These are phyloP conservation scores for Tringa solitaria DNA, from an alignment of 2,113 vertebrate genomes.

Conservation along the genomic window DNA sequence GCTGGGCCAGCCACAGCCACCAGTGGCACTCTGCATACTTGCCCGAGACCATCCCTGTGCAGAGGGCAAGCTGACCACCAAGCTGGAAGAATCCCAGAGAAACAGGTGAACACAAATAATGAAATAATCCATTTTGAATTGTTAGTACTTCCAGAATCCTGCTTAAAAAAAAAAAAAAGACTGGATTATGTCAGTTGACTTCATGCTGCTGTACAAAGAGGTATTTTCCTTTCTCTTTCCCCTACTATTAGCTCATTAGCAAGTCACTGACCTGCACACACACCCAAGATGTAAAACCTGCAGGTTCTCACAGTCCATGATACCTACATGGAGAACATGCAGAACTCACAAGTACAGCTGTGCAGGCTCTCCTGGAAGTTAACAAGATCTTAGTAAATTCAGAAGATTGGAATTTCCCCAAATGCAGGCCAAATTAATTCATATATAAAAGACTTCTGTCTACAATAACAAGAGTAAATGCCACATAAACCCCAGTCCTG, in stretches of 20 bases:
- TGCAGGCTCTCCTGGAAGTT: not conserved
- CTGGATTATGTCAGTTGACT: not conserved
- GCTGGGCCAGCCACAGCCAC: not conserved
- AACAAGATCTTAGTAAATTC: not conserved
- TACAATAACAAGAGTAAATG: constrained; percentile 29
- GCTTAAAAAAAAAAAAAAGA: too few species aligned
- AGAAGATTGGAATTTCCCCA: not conserved
- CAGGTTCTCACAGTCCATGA: not conserved
- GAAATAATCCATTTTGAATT: not conserved
- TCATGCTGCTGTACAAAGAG: not conserved
- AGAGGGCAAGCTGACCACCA: not conserved
- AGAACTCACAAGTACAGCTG: not conserved
- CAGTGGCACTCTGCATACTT: not conserved
- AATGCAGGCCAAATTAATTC: constrained; percentile 10
- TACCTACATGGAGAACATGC: not conserved
- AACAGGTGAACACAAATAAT: not conserved
- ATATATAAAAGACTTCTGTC: constrained; percentile 5
- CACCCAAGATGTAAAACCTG: not conserved
- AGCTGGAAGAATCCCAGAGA: not conserved
- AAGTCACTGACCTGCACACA: not conserved
- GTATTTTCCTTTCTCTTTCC: not conserved
- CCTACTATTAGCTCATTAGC: not conserved
- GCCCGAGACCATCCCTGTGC: not conserved
- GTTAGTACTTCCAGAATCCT: not conserved
- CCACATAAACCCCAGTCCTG: constrained; percentile 19